phyloP scores from a whole-genome alignment of 2,113 vertebrate species.

The Hirundichthys speculiger region DNA sequence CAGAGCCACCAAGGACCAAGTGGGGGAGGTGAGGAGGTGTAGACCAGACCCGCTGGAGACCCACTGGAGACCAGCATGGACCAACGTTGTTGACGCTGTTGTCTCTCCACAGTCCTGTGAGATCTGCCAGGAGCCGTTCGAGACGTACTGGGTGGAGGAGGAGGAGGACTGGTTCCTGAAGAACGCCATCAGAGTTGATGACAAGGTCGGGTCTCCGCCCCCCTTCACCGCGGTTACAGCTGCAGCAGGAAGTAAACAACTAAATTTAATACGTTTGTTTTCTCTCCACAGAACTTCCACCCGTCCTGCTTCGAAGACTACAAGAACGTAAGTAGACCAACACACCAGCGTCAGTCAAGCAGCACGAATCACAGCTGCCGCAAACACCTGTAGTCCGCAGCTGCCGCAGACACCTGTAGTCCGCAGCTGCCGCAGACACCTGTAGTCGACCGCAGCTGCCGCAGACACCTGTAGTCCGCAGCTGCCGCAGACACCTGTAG shows the following conservation, averaged over 20 bases:
- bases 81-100: no score
- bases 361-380: no score
- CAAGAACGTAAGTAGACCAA: constrained; percentile 91
- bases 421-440: no score
- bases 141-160: constrained; percentile 99
- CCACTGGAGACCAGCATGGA: no score
- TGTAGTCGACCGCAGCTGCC: no score
- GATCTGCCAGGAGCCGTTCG: constrained; percentile 97
- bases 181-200: constrained; percentile 93
- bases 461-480: no score
- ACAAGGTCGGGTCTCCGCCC: constrained; percentile 83
- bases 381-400: no score
- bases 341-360: no score
- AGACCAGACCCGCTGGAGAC: no score
- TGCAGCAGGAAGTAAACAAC: not conserved
- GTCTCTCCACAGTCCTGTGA: constrained; percentile 86
- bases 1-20: constrained; percentile 92
- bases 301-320: constrained; percentile 98
- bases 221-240: not conserved
- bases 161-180: constrained; percentile 99
- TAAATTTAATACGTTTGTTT: constrained; percentile 8
- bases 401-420: no score
- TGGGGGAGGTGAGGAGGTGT: constrained; percentile 85
- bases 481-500: no score
- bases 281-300: constrained; percentile 90